phyloP scores from a whole-genome alignment of 2,797 vertebrate genomes.

The Ibycter americanus region DNA sequence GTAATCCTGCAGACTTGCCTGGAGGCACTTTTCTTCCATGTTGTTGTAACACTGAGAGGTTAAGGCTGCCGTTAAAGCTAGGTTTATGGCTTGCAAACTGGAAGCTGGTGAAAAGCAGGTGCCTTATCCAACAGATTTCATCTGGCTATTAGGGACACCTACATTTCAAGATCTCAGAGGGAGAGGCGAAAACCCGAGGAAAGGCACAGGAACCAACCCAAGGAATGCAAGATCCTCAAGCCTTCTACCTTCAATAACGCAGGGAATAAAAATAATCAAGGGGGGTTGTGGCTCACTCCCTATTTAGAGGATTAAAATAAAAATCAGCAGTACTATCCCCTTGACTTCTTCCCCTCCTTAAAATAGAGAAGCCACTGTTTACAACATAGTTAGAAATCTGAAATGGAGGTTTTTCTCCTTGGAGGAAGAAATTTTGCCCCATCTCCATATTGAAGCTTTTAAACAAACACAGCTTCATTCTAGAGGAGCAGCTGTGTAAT shows the following conservation, averaged over 20 bases:
- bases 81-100: neutral
- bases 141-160: neutral
- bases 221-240: neutral
- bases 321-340: neutral
- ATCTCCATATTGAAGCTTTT: neutral
- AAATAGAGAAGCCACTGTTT: neutral
- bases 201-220: neutral
- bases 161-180: neutral
- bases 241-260: neutral
- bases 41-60: neutral
- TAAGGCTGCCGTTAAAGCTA: neutral
- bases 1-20: neutral
- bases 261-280: neutral
- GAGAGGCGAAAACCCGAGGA: neutral
- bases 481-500: constrained; percentile 41
- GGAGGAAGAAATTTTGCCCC: constrained; percentile 14
- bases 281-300: neutral
- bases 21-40: neutral
- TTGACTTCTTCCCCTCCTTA: neutral
- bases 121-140: neutral
- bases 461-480: constrained; percentile 30
- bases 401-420: constrained; percentile 22
- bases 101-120: neutral
- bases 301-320: neutral
- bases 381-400: neutral